Conservation (phyloP, 2,888 invertebrate genomes). For the Sisyra nigra region DNA sequence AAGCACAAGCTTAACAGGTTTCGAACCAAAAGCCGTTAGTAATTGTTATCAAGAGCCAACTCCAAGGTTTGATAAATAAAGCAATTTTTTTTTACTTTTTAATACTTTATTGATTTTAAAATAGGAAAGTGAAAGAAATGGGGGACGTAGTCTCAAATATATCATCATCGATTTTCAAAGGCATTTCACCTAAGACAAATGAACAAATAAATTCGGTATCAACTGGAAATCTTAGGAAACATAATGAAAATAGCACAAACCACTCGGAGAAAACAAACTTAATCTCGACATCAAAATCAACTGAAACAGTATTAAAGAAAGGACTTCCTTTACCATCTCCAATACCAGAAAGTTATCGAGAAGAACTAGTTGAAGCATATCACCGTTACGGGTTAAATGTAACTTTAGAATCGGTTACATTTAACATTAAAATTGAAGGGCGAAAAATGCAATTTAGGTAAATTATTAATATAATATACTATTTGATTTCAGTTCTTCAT, state of each 20-base stretch:
- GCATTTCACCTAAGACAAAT: neutral
- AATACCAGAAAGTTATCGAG: neutral
- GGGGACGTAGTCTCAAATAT: neutral
- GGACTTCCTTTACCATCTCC: neutral
- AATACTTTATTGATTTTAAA: neutral
- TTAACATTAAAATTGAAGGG: constrained; percentile 10
- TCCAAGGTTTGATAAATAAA: constrained; percentile 1
- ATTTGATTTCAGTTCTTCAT: neutral
- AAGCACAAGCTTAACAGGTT: constrained; percentile 3
- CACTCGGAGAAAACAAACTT: neutral
- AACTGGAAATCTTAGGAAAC: constrained; percentile 1
- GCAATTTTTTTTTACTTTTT: no score
- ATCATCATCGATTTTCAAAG: neutral
- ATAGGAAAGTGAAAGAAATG: neutral
- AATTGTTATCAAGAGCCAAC: constrained; percentile 6
- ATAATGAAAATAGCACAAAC: neutral
- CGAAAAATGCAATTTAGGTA: constrained; percentile 6
- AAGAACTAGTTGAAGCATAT: constrained; percentile 15
- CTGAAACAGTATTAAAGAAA: neutral
- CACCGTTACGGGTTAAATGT: constrained; percentile 21
- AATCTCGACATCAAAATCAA: neutral
- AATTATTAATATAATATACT: neutral
- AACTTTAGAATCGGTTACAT: constrained; percentile 17
- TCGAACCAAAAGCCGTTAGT: constrained; percentile 6
- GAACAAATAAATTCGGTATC: constrained; percentile 2